A percentile compares a stretch with the other conserved stretches of the same genome.
Evolutionary conservation across 2,113 vertebrate genomes (phyloP).

Genomic region (Corvus moneduloides): DNA sequence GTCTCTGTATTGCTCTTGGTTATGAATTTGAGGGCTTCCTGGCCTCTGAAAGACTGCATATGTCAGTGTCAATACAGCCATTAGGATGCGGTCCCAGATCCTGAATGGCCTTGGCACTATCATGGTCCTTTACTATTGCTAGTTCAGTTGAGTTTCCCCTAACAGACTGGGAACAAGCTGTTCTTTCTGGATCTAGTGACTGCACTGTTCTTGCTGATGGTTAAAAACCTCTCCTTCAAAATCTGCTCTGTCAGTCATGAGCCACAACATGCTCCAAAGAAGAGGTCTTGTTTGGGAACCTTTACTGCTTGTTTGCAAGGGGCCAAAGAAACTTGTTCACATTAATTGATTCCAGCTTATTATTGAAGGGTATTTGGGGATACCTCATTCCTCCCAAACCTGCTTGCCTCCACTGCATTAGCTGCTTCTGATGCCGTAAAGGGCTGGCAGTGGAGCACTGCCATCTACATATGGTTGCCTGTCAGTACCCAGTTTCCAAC

Average conservation of each 20-base stretch:
- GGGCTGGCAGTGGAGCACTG: neutral
- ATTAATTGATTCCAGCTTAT: neutral
- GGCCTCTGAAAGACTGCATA: neutral
- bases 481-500: neutral
- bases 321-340: neutral
- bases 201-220: neutral
- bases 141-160: neutral
- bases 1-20: neutral
- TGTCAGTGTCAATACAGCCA: neutral
- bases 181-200: neutral
- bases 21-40: neutral
- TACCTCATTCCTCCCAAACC: neutral
- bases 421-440: neutral
- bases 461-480: constrained; percentile 1
- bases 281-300: neutral
- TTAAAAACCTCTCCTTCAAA: neutral
- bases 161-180: neutral
- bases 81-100: neutral
- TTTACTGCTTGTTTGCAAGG: neutral
- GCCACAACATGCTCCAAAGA: neutral
- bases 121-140: neutral
- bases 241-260: neutral
- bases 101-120: neutral
- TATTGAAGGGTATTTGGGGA: neutral
- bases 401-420: neutral